Conservation (phyloP, 1,140 invertebrate genomes). For the Rhizoglyphus robini region DNA sequence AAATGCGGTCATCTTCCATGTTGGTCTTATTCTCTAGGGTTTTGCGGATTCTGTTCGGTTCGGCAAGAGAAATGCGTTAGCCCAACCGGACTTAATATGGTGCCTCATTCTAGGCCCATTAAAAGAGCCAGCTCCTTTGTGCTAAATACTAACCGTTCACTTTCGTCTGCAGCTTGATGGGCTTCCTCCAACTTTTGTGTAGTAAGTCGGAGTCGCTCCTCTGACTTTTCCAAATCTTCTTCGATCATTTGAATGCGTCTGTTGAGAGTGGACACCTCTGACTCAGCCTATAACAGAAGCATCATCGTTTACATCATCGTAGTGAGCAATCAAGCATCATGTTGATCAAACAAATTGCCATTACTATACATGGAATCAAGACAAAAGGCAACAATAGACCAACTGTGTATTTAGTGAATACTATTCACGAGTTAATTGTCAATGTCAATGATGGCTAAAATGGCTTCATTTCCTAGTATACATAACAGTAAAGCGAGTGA, state of each 20-base stretch:
- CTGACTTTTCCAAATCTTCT: constrained; percentile 45
- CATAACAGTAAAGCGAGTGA: too few relatives aligned
- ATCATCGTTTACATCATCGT: too few relatives aligned
- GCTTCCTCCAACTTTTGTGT: constrained; percentile 97
- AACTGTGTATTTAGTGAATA: too few relatives aligned
- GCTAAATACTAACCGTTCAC: constrained; percentile 58
- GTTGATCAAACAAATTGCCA: too few relatives aligned
- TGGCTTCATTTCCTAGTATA: too few relatives aligned
- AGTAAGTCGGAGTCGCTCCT: constrained; percentile 60
- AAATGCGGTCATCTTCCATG: constrained; percentile 94
- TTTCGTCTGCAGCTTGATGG: constrained; percentile 96
- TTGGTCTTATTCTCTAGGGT: constrained; percentile 94
- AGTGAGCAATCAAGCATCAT: too few relatives aligned
- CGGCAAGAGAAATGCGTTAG: too few relatives aligned
- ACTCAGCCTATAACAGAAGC: constrained; percentile 5
- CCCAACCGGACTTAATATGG: background rate
- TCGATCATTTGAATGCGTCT: constrained; percentile 95
- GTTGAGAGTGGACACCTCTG: constrained; percentile 47
- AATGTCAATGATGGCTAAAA: too few relatives aligned
- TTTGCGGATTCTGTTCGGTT: constrained; percentile 77
- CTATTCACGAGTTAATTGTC: too few relatives aligned
- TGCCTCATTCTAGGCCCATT: background rate
- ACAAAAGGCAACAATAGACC: too few relatives aligned
- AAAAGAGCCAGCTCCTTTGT: background rate
- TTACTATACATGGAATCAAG: too few relatives aligned